Evolutionary conservation across 2,888 invertebrate species (phyloP).

Genomic region (Belgica antarctica): DNA sequence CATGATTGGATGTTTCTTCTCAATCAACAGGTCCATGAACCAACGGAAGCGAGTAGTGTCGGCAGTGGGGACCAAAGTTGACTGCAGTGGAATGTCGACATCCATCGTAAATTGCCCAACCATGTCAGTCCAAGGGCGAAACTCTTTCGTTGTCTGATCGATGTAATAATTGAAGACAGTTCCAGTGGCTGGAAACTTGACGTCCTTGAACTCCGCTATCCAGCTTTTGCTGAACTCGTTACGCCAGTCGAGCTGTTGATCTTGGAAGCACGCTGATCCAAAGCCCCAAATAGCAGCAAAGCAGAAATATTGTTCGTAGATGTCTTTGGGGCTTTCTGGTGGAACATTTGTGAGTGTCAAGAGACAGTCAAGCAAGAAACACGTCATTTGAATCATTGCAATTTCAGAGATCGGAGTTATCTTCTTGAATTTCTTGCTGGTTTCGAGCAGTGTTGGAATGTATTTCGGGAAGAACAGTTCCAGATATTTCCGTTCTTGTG

Average conservation of each 20-base stretch:
- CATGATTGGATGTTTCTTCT: conserved; percentile 81
- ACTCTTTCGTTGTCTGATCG: conserved; percentile 79
- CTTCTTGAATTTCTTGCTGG: conserved; percentile 75
- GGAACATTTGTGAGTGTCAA: conserved; percentile 78
- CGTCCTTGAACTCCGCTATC: conserved; percentile 80
- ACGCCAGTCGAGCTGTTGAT: conserved; percentile 86
- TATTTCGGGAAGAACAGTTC: conserved; percentile 91
- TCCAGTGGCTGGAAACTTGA: conserved; percentile 55
- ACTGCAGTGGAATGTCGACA: conserved; percentile 79
- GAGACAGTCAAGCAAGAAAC: conserved; percentile 81
- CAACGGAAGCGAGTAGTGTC: conserved; percentile 85
- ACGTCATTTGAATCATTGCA: conserved; percentile 83
- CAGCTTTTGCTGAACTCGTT: conserved; percentile 96
- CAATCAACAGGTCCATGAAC: conserved; percentile 81
- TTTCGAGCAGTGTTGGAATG: conserved; percentile 78
- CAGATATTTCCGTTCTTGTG: conserved; percentile 74
- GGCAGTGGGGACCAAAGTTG: conserved; percentile 74
- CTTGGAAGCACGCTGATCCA: conserved; percentile 87
- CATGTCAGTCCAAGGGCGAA: conserved; percentile 82
- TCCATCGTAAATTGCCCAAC: conserved; percentile 79
- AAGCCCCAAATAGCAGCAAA: conserved; percentile 92
- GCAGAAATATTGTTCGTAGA: conserved; percentile 86
- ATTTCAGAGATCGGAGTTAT: conserved; percentile 89
- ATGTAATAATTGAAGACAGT: conserved; percentile 89
- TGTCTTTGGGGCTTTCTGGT: conserved; percentile 86